Conservation (phyloP, 2,797 vertebrate species). For the Halcyon chelicuti region DNA sequence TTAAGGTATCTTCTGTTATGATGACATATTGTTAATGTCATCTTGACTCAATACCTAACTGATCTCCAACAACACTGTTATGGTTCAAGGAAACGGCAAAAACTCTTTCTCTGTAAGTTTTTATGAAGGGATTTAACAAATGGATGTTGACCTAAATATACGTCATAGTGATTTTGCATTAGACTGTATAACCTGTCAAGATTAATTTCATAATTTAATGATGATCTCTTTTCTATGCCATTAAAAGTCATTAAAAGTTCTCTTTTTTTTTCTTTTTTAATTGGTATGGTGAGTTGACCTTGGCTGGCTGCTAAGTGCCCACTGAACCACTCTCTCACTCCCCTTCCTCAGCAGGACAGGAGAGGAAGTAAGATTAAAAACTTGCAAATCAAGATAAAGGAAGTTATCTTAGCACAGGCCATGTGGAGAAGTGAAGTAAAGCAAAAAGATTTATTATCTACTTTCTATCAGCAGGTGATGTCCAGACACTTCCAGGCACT, state of each 20-base stretch:
- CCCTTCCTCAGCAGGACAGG: not conserved
- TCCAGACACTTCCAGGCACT: not conserved
- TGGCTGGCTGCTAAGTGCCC: not conserved
- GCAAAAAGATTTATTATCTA: not conserved
- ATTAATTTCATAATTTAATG: not conserved
- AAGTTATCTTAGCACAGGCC: not conserved
- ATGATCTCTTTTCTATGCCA: not conserved
- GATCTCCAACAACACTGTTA: not conserved
- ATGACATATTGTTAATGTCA: not conserved
- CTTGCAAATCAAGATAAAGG: not conserved
- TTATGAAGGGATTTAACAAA: not conserved
- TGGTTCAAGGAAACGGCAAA: not conserved
- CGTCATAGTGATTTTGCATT: not conserved
- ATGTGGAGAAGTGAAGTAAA: not conserved
- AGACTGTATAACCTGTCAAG: not conserved
- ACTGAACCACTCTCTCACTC: not conserved
- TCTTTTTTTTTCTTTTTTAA: not conserved
- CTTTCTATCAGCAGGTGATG: not conserved
- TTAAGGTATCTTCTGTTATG: not conserved
- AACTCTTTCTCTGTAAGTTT: not conserved
- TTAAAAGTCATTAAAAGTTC: not conserved
- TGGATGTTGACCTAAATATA: not conserved
- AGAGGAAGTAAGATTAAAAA: not conserved
- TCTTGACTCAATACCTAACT: not conserved
- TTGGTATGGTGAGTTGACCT: not conserved